These are phyloP conservation scores for Lordiphosa clarofinis DNA, from an alignment of 1,140 invertebrate species.

Conservation along the genomic window DNA sequence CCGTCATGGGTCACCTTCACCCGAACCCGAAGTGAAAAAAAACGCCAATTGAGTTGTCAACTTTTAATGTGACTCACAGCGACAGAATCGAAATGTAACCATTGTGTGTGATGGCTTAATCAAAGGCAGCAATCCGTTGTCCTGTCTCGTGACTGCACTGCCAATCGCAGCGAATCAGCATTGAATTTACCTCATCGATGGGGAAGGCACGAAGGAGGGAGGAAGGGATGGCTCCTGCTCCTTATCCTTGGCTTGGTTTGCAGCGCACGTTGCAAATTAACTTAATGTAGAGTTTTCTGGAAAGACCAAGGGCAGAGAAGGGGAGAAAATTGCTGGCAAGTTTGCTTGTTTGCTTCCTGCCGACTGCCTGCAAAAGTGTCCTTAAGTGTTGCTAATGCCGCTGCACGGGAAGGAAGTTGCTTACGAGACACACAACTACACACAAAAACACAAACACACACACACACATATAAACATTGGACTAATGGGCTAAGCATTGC, in stretches of 20 bases:
- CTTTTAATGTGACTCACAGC: slow-evolving; percentile 45
- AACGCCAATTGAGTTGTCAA: slow-evolving; percentile 51
- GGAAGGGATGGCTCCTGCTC: neutral
- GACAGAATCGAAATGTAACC: slow-evolving; percentile 24
- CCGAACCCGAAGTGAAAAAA: slow-evolving; percentile 17
- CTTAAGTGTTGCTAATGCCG: slow-evolving; percentile 72
- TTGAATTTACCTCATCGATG: slow-evolving; percentile 65
- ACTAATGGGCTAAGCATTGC: slow-evolving; percentile 61
- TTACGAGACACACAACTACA: slow-evolving; percentile 58
- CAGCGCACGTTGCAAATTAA: slow-evolving; percentile 71
- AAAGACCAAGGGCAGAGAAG: neutral
- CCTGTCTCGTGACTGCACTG: slow-evolving; percentile 54
- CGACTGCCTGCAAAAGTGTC: slow-evolving; percentile 66
- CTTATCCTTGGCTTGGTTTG: slow-evolving; percentile 19
- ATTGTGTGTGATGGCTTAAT: slow-evolving; percentile 62
- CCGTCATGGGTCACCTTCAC: neutral
- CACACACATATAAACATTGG: slow-evolving; percentile 9
- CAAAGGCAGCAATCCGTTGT: slow-evolving; percentile 26
- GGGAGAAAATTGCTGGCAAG: slow-evolving; percentile 27
- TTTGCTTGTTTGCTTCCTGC: slow-evolving; percentile 72
- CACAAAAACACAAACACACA: no score
- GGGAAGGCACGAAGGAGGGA: no score
- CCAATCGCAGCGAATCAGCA: slow-evolving; percentile 65
- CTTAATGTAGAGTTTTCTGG: slow-evolving; percentile 59
- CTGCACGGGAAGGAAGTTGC: slow-evolving; percentile 58